Base-by-base conservation (phyloP, 1,140 invertebrate species). In the Drosophila athabasca region DNA sequence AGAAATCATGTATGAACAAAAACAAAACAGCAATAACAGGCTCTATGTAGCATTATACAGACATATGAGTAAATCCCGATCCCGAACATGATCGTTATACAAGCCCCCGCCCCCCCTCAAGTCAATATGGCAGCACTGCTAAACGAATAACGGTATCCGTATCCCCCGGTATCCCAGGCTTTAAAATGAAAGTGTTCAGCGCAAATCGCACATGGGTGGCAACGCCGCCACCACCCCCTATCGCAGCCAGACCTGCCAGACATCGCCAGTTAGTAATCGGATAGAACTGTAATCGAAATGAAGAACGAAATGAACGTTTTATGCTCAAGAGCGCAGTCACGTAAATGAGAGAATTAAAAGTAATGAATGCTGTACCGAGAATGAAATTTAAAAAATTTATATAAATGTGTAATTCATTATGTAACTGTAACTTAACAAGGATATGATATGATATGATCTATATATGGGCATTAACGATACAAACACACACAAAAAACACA, bases 401-500 rank as follows among this genome's bases (percentile, higher is more conserved):
- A 75, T 74, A 75, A 75, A 74, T 75, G 73, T 76, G 73, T 76
- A 76, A 76, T 76, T 82, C 78, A 71, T 82, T 78, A 78, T 82
- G 74, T 82, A 87, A 88, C 66, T 78, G 35, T 39, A 39, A 82
- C 80, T 80, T 80, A 82, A 88, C 60, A 76, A 49, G 71, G 62
- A 82, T 84, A 83, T 76, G 87, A 83, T 84, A 83, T 76, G 87
- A 83, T 79, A 80, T 62, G 60, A 46, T 39, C 69, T 69, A 76
- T 75, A 72, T 76, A 76, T 69, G 76, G 35, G 76, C 59, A 90
- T 60, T 76, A 61, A 79, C 46, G 43, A 65, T 66, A 82, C 45
- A 62, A n/a, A 70, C 71, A 52, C 43, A 62, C 17, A 70, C 55
- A 80, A 22, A 60, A 22, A 59, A 13, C 35, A 50, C 1, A 66